These are phyloP conservation scores for Prorops nasuta DNA, from an alignment of 1,140 invertebrate species.

Conservation along the genomic window DNA sequence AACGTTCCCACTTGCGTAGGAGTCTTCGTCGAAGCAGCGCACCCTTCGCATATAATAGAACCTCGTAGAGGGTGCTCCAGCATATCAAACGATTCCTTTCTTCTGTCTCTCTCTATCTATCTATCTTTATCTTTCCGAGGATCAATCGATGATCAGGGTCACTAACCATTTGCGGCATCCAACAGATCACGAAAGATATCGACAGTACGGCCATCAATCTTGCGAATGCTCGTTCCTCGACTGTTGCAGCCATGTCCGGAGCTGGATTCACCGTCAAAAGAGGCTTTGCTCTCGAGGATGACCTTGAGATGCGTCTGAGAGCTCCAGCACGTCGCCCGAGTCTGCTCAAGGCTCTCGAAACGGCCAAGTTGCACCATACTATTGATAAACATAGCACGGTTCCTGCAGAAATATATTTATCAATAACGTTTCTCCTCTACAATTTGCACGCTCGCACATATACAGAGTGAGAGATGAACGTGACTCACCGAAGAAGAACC, in stretches of 20 bases:
- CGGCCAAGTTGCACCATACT: conserved; percentile 77
- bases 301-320: conserved; percentile 45
- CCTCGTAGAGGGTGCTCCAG: no score
- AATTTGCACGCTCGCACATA: background rate
- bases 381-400: conserved; percentile 71
- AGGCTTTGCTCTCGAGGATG: conserved; percentile 43
- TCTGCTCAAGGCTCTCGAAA: conserved; percentile 73
- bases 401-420: conserved; percentile 56
- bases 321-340: conserved; percentile 56
- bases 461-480: background rate
- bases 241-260: conserved; percentile 60
- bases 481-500: conserved; percentile 72
- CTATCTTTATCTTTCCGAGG: no score
- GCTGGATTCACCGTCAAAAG: conserved; percentile 40
- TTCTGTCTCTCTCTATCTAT: no score
- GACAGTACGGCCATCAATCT: conserved; percentile 80
- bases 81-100: no score
- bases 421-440: background rate
- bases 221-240: conserved; percentile 80
- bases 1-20: no score
- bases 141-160: no score
- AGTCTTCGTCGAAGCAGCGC: no score
- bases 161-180: conserved; percentile 83
- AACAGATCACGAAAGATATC: conserved; percentile 78
- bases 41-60: no score